A percentile compares a stretch with the other conserved stretches of the same genome.
phyloP scores from a whole-genome alignment of 2,797 vertebrate species.

The Crocidura indochinensis region DNA sequence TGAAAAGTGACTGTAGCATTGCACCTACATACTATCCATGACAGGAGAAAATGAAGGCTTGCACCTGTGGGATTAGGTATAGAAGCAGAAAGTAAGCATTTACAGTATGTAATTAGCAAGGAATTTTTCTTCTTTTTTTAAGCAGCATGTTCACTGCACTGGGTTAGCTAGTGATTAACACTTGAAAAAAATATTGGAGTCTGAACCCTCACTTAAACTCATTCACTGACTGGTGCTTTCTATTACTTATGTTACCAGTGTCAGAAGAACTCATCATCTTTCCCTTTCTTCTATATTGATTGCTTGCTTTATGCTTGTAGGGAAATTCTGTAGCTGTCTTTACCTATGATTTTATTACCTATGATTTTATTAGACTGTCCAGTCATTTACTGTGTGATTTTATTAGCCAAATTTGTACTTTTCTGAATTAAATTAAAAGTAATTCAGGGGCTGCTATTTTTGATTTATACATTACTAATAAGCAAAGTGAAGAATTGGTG shows the following conservation, averaged over 20 bases:
- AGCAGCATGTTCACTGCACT: constrained; percentile 90
- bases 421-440: constrained; percentile 82
- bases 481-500: constrained; percentile 21
- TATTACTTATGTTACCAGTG: constrained; percentile 85
- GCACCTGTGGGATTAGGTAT: constrained; percentile 93
- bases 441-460: constrained; percentile 75
- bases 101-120: constrained; percentile 94
- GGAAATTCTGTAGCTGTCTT: constrained; percentile 78
- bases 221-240: constrained; percentile 84
- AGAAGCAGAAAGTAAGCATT: constrained; percentile 92
- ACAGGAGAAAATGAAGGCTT: constrained; percentile 86
- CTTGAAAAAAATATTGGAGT: constrained; percentile 88
- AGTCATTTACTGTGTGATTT: constrained; percentile 80
- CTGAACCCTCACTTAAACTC: constrained; percentile 89
- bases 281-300: constrained; percentile 86
- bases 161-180: constrained; percentile 94
- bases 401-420: constrained; percentile 82
- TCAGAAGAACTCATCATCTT: constrained; percentile 86
- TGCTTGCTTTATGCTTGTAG: constrained; percentile 83
- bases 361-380: no score
- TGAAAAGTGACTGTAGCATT: constrained; percentile 82
- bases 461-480: constrained; percentile 25
- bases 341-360: background rate
- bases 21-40: constrained; percentile 85
- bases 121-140: constrained; percentile 89